Evolutionary conservation across 53 echinoderm and acorn worm species (phyloP), one percentile per base, ranked within the genome.

Genomic region (Echinarachnius parma): DNA sequence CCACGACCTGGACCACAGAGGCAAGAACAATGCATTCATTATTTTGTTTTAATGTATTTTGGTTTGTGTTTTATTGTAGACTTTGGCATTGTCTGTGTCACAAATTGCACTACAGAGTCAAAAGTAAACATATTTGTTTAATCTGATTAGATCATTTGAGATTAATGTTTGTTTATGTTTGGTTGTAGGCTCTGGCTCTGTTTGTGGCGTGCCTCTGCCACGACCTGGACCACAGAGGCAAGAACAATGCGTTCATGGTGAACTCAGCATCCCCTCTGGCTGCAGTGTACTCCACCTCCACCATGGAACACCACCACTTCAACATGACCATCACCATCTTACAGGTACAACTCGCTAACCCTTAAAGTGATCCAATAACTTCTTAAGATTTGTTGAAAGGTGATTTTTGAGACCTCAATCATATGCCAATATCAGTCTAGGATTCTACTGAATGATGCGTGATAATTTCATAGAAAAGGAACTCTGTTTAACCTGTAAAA

Each of bases 121-220:
- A n/a, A n/a, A n/a, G n/a, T n/a, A n/a, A n/a, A 13, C 13, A 13
- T 42, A 42, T 13, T 9, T 42, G 42, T 42, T 42, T 42, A 42
- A 9, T 13, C 42, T 42, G 42, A 42, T 9, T 13, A 42, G 42
- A 13, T 42, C n/a, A 13, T 42, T 7, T 42, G 13, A 7, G 42
- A 9, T 7, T 42, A 42, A 19, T 50, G 20, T 50, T 10, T 50
- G 52, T 50, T 31, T 21, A 20, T 76, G 23, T 61, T 59, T 11
- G 20, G 11, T 9, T 54, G 4, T 76, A 93, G 93, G 83, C 84
- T 47, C 68, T 95, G 70, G 91, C 90, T 31, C 72, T 95, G 28
- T 95, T 95, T 87, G 91, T 95, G 11, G 96, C 91, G 23, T 95
- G 96, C 68, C 87, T 95, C 2, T 95, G 96, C 59, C 96, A 95